phyloP scores from a whole-genome alignment of 2,797 vertebrate species.

The Myotis pilosus region DNA sequence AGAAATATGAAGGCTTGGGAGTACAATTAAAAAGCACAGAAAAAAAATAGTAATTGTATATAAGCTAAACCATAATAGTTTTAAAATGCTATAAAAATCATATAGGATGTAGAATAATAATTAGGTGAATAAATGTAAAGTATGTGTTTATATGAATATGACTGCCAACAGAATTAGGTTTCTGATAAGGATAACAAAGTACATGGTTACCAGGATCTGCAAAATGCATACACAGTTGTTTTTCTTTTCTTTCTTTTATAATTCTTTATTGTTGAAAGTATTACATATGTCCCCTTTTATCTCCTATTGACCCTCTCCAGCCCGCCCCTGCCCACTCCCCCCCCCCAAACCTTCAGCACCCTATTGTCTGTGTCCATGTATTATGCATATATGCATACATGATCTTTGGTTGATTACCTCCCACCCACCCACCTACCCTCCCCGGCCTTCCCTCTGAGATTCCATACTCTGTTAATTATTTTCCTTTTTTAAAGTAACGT shows the following conservation, averaged over 20 bases:
- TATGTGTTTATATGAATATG: constrained; percentile 20
- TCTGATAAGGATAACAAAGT: constrained; percentile 19
- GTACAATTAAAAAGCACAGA: constrained; percentile 21
- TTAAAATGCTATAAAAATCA: constrained; percentile 40
- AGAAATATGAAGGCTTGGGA: constrained; percentile 32
- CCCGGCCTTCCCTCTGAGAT: no score
- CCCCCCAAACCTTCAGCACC: no score
- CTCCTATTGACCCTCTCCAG: no score
- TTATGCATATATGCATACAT: no score
- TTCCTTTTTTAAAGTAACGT: not conserved
- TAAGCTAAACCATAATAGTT: constrained; percentile 55
- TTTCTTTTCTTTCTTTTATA: not conserved
- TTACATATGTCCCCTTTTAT: no score
- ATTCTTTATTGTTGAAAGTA: no score
- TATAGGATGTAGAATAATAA: not conserved
- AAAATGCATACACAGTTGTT: not conserved
- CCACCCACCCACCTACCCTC: no score
- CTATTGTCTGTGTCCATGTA: no score
- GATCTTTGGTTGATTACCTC: no score
- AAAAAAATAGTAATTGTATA: not conserved
- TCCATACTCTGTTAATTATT: not conserved
- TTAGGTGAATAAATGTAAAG: constrained; percentile 10
- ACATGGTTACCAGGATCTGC: not conserved
- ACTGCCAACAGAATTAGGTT: constrained; percentile 53
- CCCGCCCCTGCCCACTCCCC: no score